Base-by-base conservation (phyloP, 1,140 invertebrate genomes). In the Agrilus planipennis region DNA sequence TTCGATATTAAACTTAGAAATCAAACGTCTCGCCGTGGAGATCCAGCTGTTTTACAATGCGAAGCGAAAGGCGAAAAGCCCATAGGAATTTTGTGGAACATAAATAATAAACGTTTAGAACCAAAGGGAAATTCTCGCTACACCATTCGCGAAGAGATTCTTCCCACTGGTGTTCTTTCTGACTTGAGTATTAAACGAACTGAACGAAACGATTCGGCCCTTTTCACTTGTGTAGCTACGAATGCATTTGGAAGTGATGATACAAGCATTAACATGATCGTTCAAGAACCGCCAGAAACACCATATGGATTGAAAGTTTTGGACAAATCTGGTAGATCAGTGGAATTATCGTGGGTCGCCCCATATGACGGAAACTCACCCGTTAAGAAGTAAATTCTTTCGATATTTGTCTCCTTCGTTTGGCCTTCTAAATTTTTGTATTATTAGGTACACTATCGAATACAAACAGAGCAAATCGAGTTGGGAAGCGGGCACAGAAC, bases 31-130 rank as follows among this genome's bases (percentile, higher is more conserved):
- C 76, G 85, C 42, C 77, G 84, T 41, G 88, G 85, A 14, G 88
- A 94, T 64, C 88, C 89, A 19, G 84, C 89, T 20, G 89, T 91
- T 16, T 60, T 97, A 37, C 86, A 93, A 59, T 95, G 92, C 60
- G 86, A 92, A 67, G 90, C 89, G n/a, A 85, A 88, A 55, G 91
- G 93, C 37, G 92, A 96, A 66, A 91, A 90, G 70, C 91, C 92
- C 17, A 87, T 97, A 58, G 88, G 88, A 50, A 91, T 96, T 31
- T 73, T 89, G 15, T 96, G 92, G 93, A 91, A 89, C 64, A 89
- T 89, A 76, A 89, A 92, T 62, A 89, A 88, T 63, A 89, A 90
- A 61, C 76, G 87, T 34, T 20, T 35, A 5, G 87, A 91, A 64
- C 80, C 84, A 19, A 88, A 89, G 64, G 83, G 76, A 38, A 84